Evolutionary conservation across 2,797 vertebrate genomes (phyloP).

Genomic region (Hyperoplus immaculatus): DNA sequence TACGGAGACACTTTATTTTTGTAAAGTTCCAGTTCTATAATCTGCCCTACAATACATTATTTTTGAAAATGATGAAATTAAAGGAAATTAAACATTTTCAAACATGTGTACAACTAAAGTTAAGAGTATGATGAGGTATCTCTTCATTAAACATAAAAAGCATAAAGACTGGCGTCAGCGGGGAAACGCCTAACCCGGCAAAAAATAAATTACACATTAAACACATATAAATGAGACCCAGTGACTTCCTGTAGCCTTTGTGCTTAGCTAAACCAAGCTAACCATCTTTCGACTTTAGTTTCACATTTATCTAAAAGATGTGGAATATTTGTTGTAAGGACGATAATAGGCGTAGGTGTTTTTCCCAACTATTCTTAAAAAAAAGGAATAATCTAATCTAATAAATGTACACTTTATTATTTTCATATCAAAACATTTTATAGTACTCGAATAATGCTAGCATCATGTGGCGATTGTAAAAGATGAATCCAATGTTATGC

Average conservation of each 20-base stretch:
- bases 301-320: background rate
- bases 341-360: background rate
- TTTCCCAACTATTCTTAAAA: background rate
- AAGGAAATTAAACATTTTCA: conserved; percentile 2
- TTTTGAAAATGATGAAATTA: background rate
- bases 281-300: background rate
- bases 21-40: background rate
- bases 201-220: no score
- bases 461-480: no score
- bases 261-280: background rate
- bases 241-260: background rate
- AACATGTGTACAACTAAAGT: background rate
- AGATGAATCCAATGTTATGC: background rate
- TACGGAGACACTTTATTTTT: background rate
- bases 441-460: no score
- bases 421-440: background rate
- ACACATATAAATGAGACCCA: background rate
- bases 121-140: background rate
- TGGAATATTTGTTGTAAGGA: background rate
- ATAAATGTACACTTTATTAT: background rate
- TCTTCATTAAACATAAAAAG: background rate
- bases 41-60: no score
- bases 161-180: background rate
- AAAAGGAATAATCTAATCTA: background rate
- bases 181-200: conserved; percentile 1